A percentile compares a stretch with the other conserved stretches of the same genome.
Evolutionary conservation across 2,888 invertebrate species (phyloP).

Genomic region (Lasioglossum marginatum): DNA sequence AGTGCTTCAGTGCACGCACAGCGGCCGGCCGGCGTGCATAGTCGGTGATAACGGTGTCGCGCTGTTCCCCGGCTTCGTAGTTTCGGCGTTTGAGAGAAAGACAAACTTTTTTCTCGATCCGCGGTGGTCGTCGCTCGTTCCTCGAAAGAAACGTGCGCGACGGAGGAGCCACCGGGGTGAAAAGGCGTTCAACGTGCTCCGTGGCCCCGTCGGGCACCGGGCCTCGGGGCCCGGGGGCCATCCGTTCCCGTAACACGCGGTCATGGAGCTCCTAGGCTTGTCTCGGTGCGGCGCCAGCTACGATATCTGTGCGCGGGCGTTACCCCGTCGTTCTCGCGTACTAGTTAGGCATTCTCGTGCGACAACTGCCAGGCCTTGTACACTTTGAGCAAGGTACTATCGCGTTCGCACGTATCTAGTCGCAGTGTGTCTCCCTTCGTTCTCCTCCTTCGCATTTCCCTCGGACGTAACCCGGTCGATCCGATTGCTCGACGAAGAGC

Average conservation of each 20-base stretch:
- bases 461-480: neutral
- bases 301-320: slow-evolving; percentile 64
- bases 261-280: slow-evolving; percentile 64
- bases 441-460: neutral
- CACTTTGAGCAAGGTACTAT: slow-evolving; percentile 55
- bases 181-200: slow-evolving; percentile 32
- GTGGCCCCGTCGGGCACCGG: slow-evolving; percentile 62
- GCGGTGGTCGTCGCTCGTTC: neutral
- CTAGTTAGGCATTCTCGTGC: slow-evolving; percentile 42
- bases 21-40: slow-evolving; percentile 82
- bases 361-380: slow-evolving; percentile 31
- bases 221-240: slow-evolving; percentile 70
- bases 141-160: slow-evolving; percentile 32
- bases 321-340: slow-evolving; percentile 59
- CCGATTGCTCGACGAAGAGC: neutral
- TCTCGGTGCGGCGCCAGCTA: slow-evolving; percentile 56
- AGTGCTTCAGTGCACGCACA: slow-evolving; percentile 80
- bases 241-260: slow-evolving; percentile 46
- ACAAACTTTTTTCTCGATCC: neutral
- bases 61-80: slow-evolving; percentile 18
- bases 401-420: neutral
- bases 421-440: neutral
- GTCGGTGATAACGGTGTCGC: slow-evolving; percentile 64
- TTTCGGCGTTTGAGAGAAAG: slow-evolving; percentile 24
- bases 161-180: slow-evolving; percentile 7